Evolutionary conservation across 2,797 vertebrate genomes (phyloP).

Genomic region (Okamejei kenojei): DNA sequence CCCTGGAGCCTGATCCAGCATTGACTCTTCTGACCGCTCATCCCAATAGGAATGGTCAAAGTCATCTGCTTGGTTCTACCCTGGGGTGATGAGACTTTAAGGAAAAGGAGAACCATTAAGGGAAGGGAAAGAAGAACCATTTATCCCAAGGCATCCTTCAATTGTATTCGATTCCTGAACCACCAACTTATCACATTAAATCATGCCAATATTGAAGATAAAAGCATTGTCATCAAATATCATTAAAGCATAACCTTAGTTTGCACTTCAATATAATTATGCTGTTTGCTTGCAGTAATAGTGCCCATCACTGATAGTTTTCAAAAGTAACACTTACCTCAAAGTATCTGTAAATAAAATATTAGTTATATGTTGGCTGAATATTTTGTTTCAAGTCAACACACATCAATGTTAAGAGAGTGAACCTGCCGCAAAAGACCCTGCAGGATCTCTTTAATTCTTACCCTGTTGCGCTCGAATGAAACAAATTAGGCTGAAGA

Average conservation of each 20-base stretch:
- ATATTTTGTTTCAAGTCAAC: not conserved
- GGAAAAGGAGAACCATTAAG: not conserved
- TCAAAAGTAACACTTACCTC: conserved; percentile 2
- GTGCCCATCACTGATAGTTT: not conserved
- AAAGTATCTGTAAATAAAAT: not conserved
- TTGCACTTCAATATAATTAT: not conserved
- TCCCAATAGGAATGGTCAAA: not conserved
- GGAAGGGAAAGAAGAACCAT: not conserved
- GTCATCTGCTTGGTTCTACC: not conserved
- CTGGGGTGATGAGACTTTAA: not conserved
- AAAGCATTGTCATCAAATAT: not conserved
- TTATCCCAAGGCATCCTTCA: not conserved
- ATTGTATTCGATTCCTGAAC: no score
- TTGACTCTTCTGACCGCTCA: no score
- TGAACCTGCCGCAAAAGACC: not conserved
- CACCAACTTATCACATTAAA: not conserved
- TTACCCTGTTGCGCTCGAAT: conserved; percentile 67
- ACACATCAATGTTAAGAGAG: conserved; percentile 30
- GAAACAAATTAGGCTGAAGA: conserved; percentile 62
- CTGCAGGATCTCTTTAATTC: conserved; percentile 41
- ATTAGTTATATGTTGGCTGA: not conserved
- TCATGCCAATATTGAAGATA: not conserved
- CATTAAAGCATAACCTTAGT: not conserved
- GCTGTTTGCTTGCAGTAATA: no score
- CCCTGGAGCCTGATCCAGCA: not conserved